Evolutionary conservation across 2,888 invertebrate genomes (phyloP), one percentile per base, ranked within the genome.

Genomic region (Lysandra bellargus): DNA sequence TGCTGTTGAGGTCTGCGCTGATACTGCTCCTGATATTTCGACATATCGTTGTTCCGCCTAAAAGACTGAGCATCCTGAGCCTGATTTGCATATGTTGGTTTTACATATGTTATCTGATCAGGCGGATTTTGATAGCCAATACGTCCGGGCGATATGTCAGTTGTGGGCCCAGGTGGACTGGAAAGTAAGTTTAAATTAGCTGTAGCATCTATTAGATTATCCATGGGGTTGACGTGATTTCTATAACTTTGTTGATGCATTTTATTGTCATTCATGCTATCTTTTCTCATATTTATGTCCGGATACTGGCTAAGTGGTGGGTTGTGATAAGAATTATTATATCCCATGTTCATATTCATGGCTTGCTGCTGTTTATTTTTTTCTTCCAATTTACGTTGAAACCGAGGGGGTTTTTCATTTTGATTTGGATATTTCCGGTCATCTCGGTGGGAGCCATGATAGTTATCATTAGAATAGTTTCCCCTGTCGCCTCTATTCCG

Each of bases 381-480:
- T 82, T 94, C 95, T 76, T 95, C 95, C 57, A 92, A 84, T 82
- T 95, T 95, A 83, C 92, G 95, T 85, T 96, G 96, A 86, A 96
- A 96, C 80, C 96, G 89, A 4, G 96, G 96, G 37, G 96, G 96
- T 84, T 95, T 96, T 84, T 95, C 95, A 81, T 89, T 92, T 81
- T 93, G 92, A 1, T 88, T 84, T 82, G 92, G 93, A 81, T 94
- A 94, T 83, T 91, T 94, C 81, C 90, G 90, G 61, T 90, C 92
- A 30, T 91, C 94, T 82, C 91, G 86, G 78, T 92, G 89, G 23
- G 90, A 85, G 23, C 85, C 81, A 81, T 88, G 87, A 80, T 91
- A 89, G 81, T 87, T 89, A 72, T 93, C 93, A 83, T 91, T 91
- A 64, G 89, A 89, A 82, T 87, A 91, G 83, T 90, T 88, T n/a